Conservation (phyloP, 2,113 vertebrate genomes). For the Equus quagga region DNA sequence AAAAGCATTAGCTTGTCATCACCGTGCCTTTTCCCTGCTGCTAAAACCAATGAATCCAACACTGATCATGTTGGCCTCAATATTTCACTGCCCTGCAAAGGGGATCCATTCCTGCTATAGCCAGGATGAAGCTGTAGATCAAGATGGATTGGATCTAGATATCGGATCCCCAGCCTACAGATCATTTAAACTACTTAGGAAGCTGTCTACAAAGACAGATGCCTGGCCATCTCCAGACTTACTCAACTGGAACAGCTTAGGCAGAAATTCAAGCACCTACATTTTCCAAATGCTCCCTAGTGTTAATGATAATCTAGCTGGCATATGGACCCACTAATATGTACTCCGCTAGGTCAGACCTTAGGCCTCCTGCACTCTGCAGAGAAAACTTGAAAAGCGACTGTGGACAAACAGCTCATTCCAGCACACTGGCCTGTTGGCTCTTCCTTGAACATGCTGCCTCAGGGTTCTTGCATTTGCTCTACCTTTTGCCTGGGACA, state of each 20-base stretch:
- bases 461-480: not conserved
- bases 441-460: not conserved
- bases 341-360: not conserved
- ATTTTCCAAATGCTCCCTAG: not conserved
- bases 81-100: not conserved
- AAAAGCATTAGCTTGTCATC: not conserved
- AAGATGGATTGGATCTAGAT: not conserved
- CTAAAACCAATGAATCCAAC: not conserved
- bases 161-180: not conserved
- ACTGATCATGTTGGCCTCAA: not conserved
- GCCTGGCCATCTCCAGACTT: too few relatives aligned
- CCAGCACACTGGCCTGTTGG: not conserved
- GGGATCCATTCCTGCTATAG: not conserved
- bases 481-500: not conserved
- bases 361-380: not conserved
- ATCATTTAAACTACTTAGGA: not conserved
- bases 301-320: not conserved
- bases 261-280: not conserved
- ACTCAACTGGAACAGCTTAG: not conserved
- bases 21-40: not conserved
- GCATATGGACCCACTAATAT: not conserved
- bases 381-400: not conserved
- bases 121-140: not conserved
- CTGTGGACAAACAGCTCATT: not conserved
- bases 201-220: not conserved